Conservation (phyloP, 2,113 vertebrate species). For the Sterrhoptilus dennistouni region DNA sequence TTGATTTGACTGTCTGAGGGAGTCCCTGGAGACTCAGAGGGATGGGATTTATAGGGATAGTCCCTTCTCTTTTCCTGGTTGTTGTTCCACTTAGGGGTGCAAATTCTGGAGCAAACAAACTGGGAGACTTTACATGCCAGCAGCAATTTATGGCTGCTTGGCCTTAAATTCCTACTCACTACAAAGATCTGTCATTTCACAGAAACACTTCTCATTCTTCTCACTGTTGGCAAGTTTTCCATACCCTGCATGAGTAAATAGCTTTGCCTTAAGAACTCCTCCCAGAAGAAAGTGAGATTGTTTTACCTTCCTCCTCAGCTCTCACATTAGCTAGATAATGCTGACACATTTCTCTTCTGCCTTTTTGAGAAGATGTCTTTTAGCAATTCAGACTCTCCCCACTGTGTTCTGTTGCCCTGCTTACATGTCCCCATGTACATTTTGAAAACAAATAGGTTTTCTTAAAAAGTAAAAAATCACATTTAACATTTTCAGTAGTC, state of each 20-base stretch:
- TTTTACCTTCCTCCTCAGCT: background rate
- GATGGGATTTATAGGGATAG: background rate
- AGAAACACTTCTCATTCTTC: background rate
- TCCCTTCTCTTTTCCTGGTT: background rate
- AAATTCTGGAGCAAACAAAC: background rate
- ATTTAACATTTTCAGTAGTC: background rate
- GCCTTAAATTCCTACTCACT: background rate
- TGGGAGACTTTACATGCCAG: background rate
- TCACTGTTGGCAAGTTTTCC: background rate
- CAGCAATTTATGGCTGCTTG: background rate
- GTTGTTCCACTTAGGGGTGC: background rate
- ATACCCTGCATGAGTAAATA: background rate
- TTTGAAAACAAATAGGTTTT: background rate
- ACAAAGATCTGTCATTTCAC: background rate
- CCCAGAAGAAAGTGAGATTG: background rate
- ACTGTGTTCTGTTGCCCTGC: background rate
- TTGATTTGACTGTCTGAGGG: background rate
- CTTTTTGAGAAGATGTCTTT: background rate
- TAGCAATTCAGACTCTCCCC: background rate
- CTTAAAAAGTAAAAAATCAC: background rate
- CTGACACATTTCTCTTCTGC: background rate
- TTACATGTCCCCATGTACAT: rapidly evolving
- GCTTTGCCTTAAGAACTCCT: background rate
- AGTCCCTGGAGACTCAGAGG: background rate
- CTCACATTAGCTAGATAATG: background rate